Evolutionary conservation across 2,797 vertebrate species (phyloP).

Genomic region (Epinephelus coioides): DNA sequence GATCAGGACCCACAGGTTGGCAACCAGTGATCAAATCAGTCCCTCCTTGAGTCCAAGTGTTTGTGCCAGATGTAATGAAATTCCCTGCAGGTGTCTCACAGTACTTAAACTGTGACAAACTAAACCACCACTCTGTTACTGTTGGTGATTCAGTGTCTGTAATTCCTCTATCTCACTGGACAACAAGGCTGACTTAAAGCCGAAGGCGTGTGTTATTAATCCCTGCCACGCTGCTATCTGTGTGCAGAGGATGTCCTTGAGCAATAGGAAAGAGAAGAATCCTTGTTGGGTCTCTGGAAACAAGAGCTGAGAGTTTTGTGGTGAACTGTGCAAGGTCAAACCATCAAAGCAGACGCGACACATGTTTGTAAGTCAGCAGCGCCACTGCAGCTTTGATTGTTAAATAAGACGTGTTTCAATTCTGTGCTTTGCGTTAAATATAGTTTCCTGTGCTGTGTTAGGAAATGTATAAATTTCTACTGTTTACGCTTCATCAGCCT

Average conservation of each 20-base stretch:
- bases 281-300: constrained; percentile 66
- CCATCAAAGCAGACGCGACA: background rate
- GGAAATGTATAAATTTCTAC: background rate
- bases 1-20: no score
- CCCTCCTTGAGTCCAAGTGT: no score
- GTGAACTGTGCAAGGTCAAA: constrained; percentile 45
- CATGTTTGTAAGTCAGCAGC: background rate
- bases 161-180: constrained; percentile 1
- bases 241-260: constrained; percentile 55
- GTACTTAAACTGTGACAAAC: background rate
- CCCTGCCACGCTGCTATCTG: constrained; percentile 35
- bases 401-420: background rate
- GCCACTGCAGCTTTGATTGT: background rate
- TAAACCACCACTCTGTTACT: background rate
- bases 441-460: background rate
- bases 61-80: no score
- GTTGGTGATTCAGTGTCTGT: background rate
- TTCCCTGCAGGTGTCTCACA: no score
- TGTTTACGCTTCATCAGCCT: background rate
- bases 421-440: background rate
- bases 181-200: constrained; percentile 20
- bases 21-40: no score
- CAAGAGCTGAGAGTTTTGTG: constrained; percentile 23
- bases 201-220: constrained; percentile 17
- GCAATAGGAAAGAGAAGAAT: constrained; percentile 47